Evolutionary conservation across 2,113 vertebrate species (phyloP).

Genomic region (Corythaeola cristata): DNA sequence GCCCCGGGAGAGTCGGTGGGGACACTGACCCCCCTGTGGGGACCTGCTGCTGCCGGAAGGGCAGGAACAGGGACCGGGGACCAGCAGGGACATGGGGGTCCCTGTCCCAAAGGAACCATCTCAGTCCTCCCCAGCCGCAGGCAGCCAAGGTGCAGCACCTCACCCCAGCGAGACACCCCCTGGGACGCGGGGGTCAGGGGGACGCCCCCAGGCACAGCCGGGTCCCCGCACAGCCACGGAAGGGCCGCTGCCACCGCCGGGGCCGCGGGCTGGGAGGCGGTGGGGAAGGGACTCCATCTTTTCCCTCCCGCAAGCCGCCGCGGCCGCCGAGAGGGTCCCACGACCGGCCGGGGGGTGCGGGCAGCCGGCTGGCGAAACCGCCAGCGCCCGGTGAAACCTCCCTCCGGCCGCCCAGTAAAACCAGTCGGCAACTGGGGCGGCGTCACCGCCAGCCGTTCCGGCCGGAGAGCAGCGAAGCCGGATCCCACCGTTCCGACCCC

Average conservation of each 20-base stretch:
- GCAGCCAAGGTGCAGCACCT: neutral
- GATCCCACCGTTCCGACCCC: neutral
- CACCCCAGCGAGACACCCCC: neutral
- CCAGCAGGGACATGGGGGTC: neutral
- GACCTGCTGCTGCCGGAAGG: neutral
- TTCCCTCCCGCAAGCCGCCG: neutral
- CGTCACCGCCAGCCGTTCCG: neutral
- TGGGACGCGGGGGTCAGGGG: neutral
- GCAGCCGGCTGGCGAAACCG: too few species aligned
- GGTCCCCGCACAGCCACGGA: neutral
- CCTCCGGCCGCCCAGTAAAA: neutral
- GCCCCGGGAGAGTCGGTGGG: neutral
- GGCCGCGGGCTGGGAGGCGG: neutral
- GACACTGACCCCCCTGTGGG: neutral
- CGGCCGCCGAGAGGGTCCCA: neutral
- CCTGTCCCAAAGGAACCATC: neutral
- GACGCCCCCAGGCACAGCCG: neutral
- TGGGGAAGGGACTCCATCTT: neutral
- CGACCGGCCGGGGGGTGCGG: fast-evolving
- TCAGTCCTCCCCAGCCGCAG: neutral
- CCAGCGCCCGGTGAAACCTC: neutral
- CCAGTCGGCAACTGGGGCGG: neutral
- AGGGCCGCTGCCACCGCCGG: neutral
- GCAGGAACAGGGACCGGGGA: neutral
- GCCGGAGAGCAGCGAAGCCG: neutral